A percentile compares a stretch with the other conserved stretches of the same genome.
Evolutionary conservation across 2,888 invertebrate species (phyloP).

Genomic region (Pegoplata infirma): DNA sequence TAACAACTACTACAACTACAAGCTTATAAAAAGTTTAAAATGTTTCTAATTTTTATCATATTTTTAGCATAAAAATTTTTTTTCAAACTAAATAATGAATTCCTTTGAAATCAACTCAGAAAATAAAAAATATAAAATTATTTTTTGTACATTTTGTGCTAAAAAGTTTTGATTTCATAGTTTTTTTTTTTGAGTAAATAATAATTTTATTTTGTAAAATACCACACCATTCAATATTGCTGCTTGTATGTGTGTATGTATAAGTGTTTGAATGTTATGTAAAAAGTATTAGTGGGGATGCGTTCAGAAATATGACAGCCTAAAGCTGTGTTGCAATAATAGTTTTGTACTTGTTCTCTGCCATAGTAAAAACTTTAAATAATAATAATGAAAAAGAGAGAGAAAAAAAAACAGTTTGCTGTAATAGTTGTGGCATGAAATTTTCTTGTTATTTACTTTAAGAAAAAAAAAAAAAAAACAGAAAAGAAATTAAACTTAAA

Average conservation of each 20-base stretch:
- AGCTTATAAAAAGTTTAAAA: conserved; percentile 13
- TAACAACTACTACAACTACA: no score
- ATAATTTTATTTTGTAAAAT: conserved; percentile 58
- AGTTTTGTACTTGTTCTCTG: conserved; percentile 48
- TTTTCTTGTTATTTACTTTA: conserved; percentile 61
- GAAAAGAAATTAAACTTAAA: conserved; percentile 36
- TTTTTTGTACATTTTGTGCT: conserved; percentile 40
- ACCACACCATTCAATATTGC: conserved; percentile 56
- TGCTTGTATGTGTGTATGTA: neutral
- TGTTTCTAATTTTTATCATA: neutral
- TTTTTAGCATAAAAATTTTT: conserved; percentile 5
- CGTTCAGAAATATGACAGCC: conserved; percentile 58
- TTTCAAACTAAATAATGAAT: conserved; percentile 18
- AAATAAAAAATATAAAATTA: no score
- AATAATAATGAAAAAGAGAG: neutral
- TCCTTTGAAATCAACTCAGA: conserved; percentile 19
- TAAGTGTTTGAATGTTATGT: no score
- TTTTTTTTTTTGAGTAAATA: conserved; percentile 62
- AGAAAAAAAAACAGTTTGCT: conserved; percentile 37
- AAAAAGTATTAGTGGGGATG: conserved; percentile 21
- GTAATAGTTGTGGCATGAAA: conserved; percentile 59
- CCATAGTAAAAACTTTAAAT: conserved; percentile 38
- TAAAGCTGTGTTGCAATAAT: conserved; percentile 58
- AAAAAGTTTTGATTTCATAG: conserved; percentile 52
- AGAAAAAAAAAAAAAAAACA: conserved; percentile 35